Base-by-base conservation (phyloP, 2,113 vertebrate genomes). In the Gnathonemus longibarbis region DNA sequence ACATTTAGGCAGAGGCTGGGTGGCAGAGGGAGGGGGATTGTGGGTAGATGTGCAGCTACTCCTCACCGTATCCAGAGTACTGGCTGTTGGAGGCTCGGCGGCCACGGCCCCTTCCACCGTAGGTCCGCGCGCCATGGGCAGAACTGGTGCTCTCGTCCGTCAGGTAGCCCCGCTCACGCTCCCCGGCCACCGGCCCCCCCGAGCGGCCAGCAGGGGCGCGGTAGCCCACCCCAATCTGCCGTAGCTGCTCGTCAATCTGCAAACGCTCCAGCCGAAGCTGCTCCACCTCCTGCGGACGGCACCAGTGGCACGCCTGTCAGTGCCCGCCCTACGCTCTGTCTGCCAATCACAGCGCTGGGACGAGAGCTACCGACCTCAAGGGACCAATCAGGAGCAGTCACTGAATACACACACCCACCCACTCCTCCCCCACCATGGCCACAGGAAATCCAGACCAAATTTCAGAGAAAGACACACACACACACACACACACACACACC, bases 221-320 rank as follows among this genome's bases (percentile, higher is more conserved):
- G 91, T 97, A 97, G 21, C 97, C 97, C 10, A 97, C 94, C 0
- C 97, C 97, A 0, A 98, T 97, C 94, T 98, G 97, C 50, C 97
- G 97, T 89, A 98, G 96, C 94, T 98, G 97, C 90, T 98, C 97
- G 39, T 98, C 97, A 2, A 98, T 98, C 92, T 98, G 97, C 50
- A 98, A 94, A 11, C 97, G 96, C 92, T 98, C 97, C 3, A 97
- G 66, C 19, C 97, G 96, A 92, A 98, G 94, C 93, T 98, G 97
- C 90, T 98, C 97, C 90, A 98, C 97, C 80, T 98, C 97, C 97
- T 98, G 88, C 7, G 3, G 70, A 91, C 50, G 56, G 50, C 15
- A 15, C 4, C 6, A 11, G 31, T 4, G 49, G 66, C 35, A 88
- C 50, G 8, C 50, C 11, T 5, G 1, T 83, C n/a, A 62, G 17